A percentile compares a stretch with the other conserved stretches of the same genome.
Conservation (phyloP, 2,888 invertebrate species). For the Hymenopus coronatus region DNA sequence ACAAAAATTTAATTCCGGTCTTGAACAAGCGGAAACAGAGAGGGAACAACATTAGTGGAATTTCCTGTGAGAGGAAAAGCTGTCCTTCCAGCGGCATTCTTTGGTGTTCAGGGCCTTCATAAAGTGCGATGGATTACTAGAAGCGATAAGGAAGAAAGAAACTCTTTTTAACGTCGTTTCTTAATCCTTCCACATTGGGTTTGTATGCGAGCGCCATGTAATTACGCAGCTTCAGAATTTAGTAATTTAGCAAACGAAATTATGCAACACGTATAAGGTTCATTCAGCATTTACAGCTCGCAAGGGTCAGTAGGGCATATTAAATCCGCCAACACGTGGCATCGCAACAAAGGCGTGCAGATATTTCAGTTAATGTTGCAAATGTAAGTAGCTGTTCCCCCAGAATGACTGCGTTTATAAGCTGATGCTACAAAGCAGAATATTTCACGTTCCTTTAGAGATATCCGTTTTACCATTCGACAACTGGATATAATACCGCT, state of each 20-base stretch:
- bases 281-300: neutral
- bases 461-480: too few relatives aligned
- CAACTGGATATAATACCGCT: too few relatives aligned
- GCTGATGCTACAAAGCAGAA: too few relatives aligned
- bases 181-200: neutral
- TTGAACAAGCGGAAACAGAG: neutral
- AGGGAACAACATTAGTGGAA: neutral
- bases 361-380: too few relatives aligned
- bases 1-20: neutral
- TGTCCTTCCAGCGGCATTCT: neutral
- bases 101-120: neutral
- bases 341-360: too few relatives aligned
- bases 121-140: neutral
- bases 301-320: neutral
- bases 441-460: too few relatives aligned
- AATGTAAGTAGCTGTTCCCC: too few relatives aligned
- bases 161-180: neutral
- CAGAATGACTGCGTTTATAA: too few relatives aligned
- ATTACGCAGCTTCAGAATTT: neutral
- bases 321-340: neutral
- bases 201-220: neutral
- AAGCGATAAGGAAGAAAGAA: neutral
- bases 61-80: neutral
- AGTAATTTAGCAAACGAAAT: neutral
- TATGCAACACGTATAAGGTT: neutral